Conservation (phyloP, 1,140 invertebrate species). For the Dreissena rostriformis region DNA sequence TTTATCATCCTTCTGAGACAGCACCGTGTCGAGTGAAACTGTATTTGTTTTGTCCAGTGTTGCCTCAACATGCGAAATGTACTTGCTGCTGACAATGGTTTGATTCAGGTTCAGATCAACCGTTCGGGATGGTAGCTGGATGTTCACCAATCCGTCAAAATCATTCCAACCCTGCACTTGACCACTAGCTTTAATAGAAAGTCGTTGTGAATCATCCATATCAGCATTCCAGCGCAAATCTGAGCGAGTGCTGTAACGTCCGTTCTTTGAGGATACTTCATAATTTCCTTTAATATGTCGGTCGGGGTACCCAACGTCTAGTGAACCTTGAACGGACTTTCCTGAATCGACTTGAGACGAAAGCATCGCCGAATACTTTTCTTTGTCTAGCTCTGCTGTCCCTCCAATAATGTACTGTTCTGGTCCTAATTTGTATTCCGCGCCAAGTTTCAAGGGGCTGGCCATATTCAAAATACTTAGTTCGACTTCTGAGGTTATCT, state of each 20-base stretch:
- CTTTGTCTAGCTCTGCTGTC: slow-evolving; percentile 2
- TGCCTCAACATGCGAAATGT: slow-evolving; percentile 37
- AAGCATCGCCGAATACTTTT: slow-evolving; percentile 13
- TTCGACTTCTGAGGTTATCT: slow-evolving; percentile 41
- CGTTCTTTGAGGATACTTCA: slow-evolving; percentile 37
- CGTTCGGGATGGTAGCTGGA: slow-evolving; percentile 46
- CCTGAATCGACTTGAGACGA: slow-evolving; percentile 18
- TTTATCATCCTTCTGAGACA: slow-evolving; percentile 22
- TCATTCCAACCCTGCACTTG: slow-evolving; percentile 1
- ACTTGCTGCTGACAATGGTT: slow-evolving; percentile 4
- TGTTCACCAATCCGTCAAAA: slow-evolving; percentile 43
- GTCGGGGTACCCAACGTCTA: slow-evolving; percentile 39
- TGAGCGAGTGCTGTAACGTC: slow-evolving; percentile 28
- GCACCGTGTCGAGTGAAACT: background rate
- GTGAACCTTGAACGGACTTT: slow-evolving; percentile 4
- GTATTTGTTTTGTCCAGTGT: background rate
- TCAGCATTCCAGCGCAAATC: slow-evolving; percentile 62
- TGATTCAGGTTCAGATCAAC: slow-evolving; percentile 34
- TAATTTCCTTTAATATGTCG: slow-evolving; percentile 52
- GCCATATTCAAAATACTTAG: slow-evolving; percentile 4
- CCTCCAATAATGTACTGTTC: slow-evolving; percentile 4
- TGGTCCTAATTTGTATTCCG: slow-evolving; percentile 44
- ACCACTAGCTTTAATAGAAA: slow-evolving; percentile 31
- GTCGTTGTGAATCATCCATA: slow-evolving; percentile 47
- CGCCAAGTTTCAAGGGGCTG: slow-evolving; percentile 26